These are phyloP conservation scores for Eupeodes corollae DNA, from an alignment of 1,140 invertebrate species.

Conservation along the genomic window DNA sequence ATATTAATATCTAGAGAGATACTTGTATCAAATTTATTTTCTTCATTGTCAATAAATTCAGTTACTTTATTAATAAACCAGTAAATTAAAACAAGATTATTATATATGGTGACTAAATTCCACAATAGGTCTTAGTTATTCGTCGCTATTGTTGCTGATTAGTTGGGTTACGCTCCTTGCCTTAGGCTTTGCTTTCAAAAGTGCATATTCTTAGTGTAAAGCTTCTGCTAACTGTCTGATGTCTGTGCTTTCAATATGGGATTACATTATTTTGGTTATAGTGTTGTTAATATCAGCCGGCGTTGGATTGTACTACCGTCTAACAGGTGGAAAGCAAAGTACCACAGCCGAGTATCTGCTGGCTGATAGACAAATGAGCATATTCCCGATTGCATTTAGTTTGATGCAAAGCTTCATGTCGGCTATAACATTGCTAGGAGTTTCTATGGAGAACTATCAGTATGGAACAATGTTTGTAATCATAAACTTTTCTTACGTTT, in stretches of 20 bases:
- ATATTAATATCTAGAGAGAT: too few species aligned
- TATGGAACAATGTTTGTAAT: conserved; percentile 73
- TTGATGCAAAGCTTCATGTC: conserved; percentile 93
- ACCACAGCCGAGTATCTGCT: conserved; percentile 46
- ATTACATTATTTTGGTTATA: conserved; percentile 53
- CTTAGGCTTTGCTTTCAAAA: too few species aligned
- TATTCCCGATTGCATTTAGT: conserved; percentile 71
- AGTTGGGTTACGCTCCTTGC: too few species aligned
- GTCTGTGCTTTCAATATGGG: conserved; percentile 36
- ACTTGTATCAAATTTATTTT: too few species aligned
- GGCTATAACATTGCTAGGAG: conserved; percentile 78
- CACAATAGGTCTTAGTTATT: too few species aligned
- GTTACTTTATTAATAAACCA: too few species aligned
- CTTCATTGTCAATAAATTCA: too few species aligned
- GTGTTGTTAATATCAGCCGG: conserved; percentile 52
- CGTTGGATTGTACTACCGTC: conserved; percentile 73
- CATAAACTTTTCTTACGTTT: conserved; percentile 69
- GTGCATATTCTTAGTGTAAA: too few species aligned
- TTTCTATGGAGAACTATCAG: conserved; percentile 75
- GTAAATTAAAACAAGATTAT: too few species aligned
- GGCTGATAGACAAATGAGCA: conserved; percentile 29
- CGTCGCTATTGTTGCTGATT: too few species aligned
- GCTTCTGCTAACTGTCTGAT: too few species aligned
- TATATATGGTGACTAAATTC: too few species aligned
- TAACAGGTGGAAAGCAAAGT: conserved; percentile 76